phyloP scores from a whole-genome alignment of 2,888 invertebrate genomes.

The Lochmaea capreae region DNA sequence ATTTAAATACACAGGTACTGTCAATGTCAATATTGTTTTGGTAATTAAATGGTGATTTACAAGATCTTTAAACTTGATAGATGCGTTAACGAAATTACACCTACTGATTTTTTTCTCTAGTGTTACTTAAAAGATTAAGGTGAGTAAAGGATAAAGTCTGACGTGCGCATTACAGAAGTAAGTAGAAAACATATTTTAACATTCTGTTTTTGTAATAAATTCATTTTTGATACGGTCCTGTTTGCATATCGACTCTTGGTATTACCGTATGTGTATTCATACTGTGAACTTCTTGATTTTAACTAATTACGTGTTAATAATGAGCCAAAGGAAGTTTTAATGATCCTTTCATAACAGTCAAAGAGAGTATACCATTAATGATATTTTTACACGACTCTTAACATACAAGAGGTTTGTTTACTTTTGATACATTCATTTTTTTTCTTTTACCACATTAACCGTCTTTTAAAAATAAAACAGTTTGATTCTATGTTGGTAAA shows the following conservation, averaged over 20 bases:
- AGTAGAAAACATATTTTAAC: no score
- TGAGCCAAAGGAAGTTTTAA: conserved; percentile 47
- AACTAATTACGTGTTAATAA: conserved; percentile 50
- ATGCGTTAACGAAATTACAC: no score
- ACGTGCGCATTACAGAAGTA: no score
- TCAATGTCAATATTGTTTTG: no score
- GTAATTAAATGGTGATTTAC: no score
- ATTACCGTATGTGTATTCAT: conserved; percentile 27
- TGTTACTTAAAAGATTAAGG: no score
- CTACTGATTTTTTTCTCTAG: no score
- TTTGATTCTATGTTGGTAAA: conserved; percentile 5
- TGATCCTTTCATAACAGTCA: conserved; percentile 43
- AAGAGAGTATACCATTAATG: conserved; percentile 43
- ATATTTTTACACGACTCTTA: conserved; percentile 37
- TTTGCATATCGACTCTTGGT: background rate
- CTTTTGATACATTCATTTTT: conserved; percentile 33
- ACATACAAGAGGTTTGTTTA: conserved; percentile 17
- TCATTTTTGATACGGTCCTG: conserved; percentile 2
- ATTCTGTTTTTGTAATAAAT: background rate
- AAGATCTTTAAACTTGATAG: no score
- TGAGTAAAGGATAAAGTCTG: no score
- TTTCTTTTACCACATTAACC: conserved; percentile 12
- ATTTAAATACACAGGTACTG: no score
- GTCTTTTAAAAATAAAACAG: conserved; percentile 18
- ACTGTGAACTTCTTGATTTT: conserved; percentile 46